Evolutionary conservation across 2,797 vertebrate species (phyloP).

Genomic region (Cetoscarus ocellatus): DNA sequence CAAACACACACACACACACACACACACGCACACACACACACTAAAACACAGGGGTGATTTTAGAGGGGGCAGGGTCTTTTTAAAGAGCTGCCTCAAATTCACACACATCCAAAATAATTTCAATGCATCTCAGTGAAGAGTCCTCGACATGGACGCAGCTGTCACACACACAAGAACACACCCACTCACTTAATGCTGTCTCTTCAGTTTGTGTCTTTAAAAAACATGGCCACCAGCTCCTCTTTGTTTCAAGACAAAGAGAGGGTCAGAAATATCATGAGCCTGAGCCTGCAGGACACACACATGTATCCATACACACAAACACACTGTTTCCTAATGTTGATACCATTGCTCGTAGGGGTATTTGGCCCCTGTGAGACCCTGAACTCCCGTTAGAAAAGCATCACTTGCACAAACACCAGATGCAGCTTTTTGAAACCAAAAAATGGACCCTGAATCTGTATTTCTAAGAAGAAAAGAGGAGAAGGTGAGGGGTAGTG

Average conservation of each 20-base stretch:
- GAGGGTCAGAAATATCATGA: slow-evolving; percentile 69
- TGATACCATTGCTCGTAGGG: slow-evolving; percentile 58
- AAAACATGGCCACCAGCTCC: slow-evolving; percentile 54
- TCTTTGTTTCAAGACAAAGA: slow-evolving; percentile 75
- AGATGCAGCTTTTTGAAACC: slow-evolving; percentile 6
- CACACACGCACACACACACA: slow-evolving; percentile 20
- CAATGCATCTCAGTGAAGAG: slow-evolving; percentile 77
- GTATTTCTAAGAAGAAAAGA: slow-evolving; percentile 14
- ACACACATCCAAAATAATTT: slow-evolving; percentile 64
- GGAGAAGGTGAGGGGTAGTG: background rate
- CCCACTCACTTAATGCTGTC: slow-evolving; percentile 17
- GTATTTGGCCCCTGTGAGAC: slow-evolving; percentile 30
- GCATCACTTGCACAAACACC: slow-evolving; percentile 10
- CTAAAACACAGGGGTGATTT: slow-evolving; percentile 39
- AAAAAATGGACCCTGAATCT: slow-evolving; percentile 17
- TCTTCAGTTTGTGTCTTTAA: slow-evolving; percentile 27
- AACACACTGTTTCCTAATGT: slow-evolving; percentile 56
- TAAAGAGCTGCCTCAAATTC: slow-evolving; percentile 70
- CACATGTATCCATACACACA: slow-evolving; percentile 13
- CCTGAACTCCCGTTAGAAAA: slow-evolving; percentile 30
- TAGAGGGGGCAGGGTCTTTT: slow-evolving; percentile 42
- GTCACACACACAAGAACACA: slow-evolving; percentile 27
- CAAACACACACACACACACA: slow-evolving; percentile 18
- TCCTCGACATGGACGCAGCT: slow-evolving; percentile 68
- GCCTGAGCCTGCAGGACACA: slow-evolving; percentile 48